Percentiles rank a stretch among this genome's conserved stretches.
Evolutionary conservation across 2,888 invertebrate species (phyloP).

Genomic region (Rhogogaster chlorosoma): DNA sequence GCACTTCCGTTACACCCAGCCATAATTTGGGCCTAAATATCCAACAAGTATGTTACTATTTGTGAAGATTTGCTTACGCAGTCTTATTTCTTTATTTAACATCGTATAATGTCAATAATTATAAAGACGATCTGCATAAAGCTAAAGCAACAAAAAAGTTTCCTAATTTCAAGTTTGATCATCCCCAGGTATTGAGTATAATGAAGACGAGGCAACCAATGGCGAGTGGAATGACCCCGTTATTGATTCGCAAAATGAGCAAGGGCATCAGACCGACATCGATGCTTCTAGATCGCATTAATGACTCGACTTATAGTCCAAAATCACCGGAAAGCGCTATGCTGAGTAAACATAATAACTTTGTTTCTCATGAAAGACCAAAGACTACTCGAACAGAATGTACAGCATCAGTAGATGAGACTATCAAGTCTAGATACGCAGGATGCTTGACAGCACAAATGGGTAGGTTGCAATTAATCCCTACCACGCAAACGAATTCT

Average conservation of each 20-base stretch:
- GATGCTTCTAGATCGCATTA: constrained; percentile 63
- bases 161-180: background rate
- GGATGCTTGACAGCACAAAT: constrained; percentile 39
- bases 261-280: constrained; percentile 67
- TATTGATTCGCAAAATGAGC: constrained; percentile 71
- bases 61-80: background rate
- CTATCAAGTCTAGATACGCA: constrained; percentile 32
- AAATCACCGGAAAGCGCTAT: constrained; percentile 24
- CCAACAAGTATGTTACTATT: constrained; percentile 79
- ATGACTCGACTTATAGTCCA: constrained; percentile 24
- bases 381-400: constrained; percentile 39
- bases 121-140: background rate
- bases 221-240: constrained; percentile 63
- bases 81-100: background rate
- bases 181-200: constrained; percentile 68
- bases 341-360: constrained; percentile 3
- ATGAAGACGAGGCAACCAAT: constrained; percentile 71
- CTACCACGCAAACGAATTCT: constrained; percentile 40
- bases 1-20: constrained; percentile 82
- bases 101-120: background rate
- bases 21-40: constrained; percentile 84
- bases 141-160: background rate
- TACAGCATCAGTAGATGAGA: background rate
- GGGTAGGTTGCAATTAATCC: constrained; percentile 38
- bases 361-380: constrained; percentile 25